A percentile compares a stretch with the other conserved stretches of the same genome.
phyloP scores from a whole-genome alignment of 2,797 vertebrate species.

The Dendrocincla fuliginosa region DNA sequence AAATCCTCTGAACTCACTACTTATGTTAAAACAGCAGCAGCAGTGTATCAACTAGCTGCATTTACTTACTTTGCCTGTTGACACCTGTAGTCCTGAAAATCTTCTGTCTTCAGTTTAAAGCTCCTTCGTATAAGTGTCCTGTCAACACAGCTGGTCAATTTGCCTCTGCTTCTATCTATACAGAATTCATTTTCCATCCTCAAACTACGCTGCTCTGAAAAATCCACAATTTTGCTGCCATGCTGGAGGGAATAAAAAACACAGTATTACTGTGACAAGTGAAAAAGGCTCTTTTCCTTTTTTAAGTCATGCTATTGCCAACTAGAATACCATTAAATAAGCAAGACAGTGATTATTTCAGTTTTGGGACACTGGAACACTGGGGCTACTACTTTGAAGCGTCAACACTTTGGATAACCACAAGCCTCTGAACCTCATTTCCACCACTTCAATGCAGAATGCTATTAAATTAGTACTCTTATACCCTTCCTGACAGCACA shows the following conservation, averaged over 20 bases:
- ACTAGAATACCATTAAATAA: background rate
- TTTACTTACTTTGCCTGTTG: background rate
- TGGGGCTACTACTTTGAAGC: background rate
- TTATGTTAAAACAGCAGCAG: background rate
- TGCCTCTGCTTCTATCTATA: background rate
- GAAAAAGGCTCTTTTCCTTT: background rate
- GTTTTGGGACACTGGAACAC: background rate
- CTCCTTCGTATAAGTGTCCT: background rate
- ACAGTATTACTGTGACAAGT: background rate
- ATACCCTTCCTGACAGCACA: background rate
- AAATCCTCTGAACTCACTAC: background rate
- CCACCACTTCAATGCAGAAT: background rate
- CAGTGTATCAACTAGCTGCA: background rate
- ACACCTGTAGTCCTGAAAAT: background rate
- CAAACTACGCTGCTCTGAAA: background rate
- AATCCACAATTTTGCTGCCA: background rate
- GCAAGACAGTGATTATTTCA: background rate
- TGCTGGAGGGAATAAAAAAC: background rate
- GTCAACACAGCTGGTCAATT: background rate
- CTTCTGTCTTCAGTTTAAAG: background rate
- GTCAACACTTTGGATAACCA: background rate
- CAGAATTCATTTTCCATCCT: background rate
- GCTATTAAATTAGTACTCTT: background rate
- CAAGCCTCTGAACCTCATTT: background rate
- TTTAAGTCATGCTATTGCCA: background rate